These are phyloP conservation scores for Sipha maydis DNA, from an alignment of 2,888 invertebrate genomes.

Conservation along the genomic window DNA sequence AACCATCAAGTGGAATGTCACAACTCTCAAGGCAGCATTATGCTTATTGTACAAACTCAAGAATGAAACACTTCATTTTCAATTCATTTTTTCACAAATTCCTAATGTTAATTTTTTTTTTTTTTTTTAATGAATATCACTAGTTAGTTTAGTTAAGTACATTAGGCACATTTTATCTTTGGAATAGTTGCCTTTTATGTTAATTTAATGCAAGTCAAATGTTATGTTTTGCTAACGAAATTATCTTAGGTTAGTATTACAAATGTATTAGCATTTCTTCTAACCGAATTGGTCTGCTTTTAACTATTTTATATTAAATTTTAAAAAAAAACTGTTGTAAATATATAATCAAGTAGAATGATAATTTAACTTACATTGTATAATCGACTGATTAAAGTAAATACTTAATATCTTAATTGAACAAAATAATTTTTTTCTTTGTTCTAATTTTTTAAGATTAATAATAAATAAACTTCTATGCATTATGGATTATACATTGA, in stretches of 20 bases:
- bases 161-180: neutral
- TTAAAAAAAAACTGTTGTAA: slow-evolving; percentile 9
- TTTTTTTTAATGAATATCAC: neutral
- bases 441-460: neutral
- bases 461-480: no score
- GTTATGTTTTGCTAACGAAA: neutral
- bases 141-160: neutral
- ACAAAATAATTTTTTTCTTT: neutral
- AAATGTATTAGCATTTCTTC: neutral
- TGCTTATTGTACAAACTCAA: slow-evolving; percentile 62
- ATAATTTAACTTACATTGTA: neutral
- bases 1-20: slow-evolving; percentile 87
- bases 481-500: no score
- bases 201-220: neutral
- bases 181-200: neutral
- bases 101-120: slow-evolving; percentile 11
- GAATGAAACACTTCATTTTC: slow-evolving; percentile 26
- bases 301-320: neutral
- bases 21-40: slow-evolving; percentile 69
- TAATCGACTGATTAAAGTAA: slow-evolving; percentile 35
- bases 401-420: neutral
- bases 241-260: neutral
- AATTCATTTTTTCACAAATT: neutral
- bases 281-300: neutral
- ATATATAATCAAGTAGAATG: neutral